These are phyloP conservation scores for Syngnathus acus DNA, from an alignment of 2,797 vertebrate species.

Conservation along the genomic window DNA sequence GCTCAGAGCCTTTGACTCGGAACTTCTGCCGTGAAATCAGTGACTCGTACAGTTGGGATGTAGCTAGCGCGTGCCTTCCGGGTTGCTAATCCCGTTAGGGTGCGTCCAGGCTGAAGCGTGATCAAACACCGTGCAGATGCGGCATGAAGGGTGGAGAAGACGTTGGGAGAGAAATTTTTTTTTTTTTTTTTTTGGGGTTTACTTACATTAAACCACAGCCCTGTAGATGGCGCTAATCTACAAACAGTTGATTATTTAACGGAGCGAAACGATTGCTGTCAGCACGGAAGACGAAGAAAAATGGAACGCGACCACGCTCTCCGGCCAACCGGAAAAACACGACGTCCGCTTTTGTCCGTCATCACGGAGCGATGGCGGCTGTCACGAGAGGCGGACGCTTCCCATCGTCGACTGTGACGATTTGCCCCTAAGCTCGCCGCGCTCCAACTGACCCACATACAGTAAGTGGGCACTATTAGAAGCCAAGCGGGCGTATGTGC, in stretches of 20 bases:
- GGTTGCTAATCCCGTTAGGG: constrained; percentile 56
- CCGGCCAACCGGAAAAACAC: constrained; percentile 70
- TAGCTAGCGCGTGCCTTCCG: constrained; percentile 16
- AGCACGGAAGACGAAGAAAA: constrained; percentile 63
- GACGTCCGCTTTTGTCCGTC: constrained; percentile 44
- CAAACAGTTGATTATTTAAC: not conserved
- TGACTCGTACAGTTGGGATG: constrained; percentile 23
- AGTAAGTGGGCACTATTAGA: constrained; percentile 6
- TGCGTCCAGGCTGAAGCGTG: constrained; percentile 47
- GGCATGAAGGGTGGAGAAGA: constrained; percentile 48
- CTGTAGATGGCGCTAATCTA: not conserved
- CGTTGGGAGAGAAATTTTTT: constrained; percentile 46
- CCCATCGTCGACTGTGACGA: constrained; percentile 2
- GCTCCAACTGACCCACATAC: constrained; percentile 28
- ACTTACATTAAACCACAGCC: constrained; percentile 22
- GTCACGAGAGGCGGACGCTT: constrained; percentile 24
- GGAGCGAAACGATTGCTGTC: constrained; percentile 48
- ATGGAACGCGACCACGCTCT: constrained; percentile 57
- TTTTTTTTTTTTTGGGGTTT: constrained; percentile 10
- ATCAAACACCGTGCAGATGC: constrained; percentile 61
- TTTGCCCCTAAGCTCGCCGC: constrained; percentile 1
- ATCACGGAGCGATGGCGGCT: constrained; percentile 51
- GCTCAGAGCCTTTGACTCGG: constrained; percentile 15
- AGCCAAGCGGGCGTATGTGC: constrained; percentile 26
- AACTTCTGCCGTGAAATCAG: constrained; percentile 23